Percentiles rank a stretch among this genome's conserved stretches.
Conservation (phyloP, 1,140 invertebrate species). For the Lamellibrachia luymesi region DNA sequence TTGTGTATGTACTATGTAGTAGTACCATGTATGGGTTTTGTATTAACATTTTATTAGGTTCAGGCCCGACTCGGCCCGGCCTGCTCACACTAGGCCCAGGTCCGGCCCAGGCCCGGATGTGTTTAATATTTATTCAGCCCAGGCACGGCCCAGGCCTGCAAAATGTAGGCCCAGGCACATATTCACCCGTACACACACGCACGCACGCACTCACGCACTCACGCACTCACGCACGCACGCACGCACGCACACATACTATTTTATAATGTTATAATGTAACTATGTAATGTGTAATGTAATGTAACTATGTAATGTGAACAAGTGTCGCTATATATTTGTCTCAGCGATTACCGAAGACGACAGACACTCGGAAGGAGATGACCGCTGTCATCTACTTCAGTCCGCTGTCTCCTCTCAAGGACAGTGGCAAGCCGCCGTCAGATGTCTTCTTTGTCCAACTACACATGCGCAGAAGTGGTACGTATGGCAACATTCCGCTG, state of each 20-base stretch:
- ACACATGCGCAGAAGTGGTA: slow-evolving; percentile 13
- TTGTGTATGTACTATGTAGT: no score
- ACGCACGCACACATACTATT: background rate
- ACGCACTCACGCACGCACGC: background rate
- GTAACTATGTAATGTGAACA: background rate
- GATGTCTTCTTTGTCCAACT: slow-evolving; percentile 5
- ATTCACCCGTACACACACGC: no score
- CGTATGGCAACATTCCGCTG: background rate
- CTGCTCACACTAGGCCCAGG: no score
- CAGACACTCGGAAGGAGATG: background rate
- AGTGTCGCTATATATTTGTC: background rate
- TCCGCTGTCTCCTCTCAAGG: slow-evolving; percentile 2
- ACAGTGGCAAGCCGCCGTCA: background rate
- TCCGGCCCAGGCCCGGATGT: no score
- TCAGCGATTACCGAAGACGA: background rate
- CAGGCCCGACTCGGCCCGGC: no score
- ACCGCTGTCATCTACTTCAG: background rate
- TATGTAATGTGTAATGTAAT: background rate
- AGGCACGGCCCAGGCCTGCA: no score
- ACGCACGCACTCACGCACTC: background rate
- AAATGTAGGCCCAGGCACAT: no score
- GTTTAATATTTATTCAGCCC: no score
- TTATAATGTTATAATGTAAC: background rate
- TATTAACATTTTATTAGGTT: no score
- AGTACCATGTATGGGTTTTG: no score